Evolutionary conservation across 2,113 vertebrate species (phyloP).

Genomic region (Pimephales promelas): DNA sequence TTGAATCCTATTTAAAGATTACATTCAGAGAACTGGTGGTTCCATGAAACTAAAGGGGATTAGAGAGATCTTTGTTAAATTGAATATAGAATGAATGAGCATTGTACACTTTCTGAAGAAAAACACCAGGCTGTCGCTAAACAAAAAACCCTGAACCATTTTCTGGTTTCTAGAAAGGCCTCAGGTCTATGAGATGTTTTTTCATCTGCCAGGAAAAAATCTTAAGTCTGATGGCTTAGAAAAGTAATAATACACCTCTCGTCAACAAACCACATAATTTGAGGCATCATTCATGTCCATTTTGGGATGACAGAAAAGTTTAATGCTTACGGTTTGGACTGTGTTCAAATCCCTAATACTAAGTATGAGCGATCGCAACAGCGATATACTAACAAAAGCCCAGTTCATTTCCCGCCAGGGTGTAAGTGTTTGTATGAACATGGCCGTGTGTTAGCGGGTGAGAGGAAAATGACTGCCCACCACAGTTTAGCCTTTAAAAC

Average conservation of each 20-base stretch:
- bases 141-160: not conserved
- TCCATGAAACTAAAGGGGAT: slow-evolving; percentile 69
- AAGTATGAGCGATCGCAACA: not conserved
- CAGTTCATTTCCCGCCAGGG: not conserved
- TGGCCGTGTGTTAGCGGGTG: not conserved
- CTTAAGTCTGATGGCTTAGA: not conserved
- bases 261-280: not conserved
- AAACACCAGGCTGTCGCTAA: not conserved
- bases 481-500: slow-evolving; percentile 17
- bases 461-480: slow-evolving; percentile 20
- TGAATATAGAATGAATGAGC: not conserved
- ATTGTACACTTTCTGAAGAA: not conserved
- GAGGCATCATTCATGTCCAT: not conserved
- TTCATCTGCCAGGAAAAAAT: slow-evolving; percentile 5
- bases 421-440: not conserved
- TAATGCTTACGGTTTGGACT: not conserved
- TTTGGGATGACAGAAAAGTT: not conserved
- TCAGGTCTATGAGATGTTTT: not conserved
- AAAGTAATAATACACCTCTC: not conserved
- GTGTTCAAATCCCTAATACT: slow-evolving; percentile 12
- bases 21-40: slow-evolving; percentile 78
- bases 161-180: not conserved
- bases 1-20: slow-evolving; percentile 81
- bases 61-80: not conserved
- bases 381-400: not conserved